A percentile compares a stretch with the other conserved stretches of the same genome.
Conservation (phyloP, 2,888 invertebrate species). For the Nomada flava region DNA sequence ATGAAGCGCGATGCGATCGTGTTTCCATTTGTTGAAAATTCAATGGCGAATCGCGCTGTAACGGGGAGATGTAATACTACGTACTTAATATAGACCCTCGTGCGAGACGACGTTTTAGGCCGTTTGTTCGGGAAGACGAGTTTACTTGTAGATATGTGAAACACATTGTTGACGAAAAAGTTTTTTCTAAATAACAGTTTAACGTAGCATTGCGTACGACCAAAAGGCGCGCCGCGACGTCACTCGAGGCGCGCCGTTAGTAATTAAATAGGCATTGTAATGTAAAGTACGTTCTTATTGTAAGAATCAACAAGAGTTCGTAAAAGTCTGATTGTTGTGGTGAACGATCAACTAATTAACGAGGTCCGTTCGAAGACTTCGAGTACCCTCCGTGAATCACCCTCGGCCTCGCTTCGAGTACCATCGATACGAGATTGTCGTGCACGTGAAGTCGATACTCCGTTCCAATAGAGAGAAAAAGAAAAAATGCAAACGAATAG, state of each 20-base stretch:
- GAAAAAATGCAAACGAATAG: neutral
- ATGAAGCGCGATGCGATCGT: conserved; percentile 18
- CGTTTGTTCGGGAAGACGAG: conserved; percentile 72
- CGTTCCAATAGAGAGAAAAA: conserved; percentile 15
- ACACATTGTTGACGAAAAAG: conserved; percentile 79
- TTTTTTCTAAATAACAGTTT: conserved; percentile 82
- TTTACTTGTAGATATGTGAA: conserved; percentile 80
- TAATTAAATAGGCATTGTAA: conserved; percentile 77
- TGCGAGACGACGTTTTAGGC: conserved; percentile 67
- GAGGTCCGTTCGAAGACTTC: conserved; percentile 69
- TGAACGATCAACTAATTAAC: conserved; percentile 58
- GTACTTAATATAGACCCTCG: conserved; percentile 49
- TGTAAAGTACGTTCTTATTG: conserved; percentile 80
- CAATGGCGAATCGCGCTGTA: conserved; percentile 34
- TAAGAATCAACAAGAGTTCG: conserved; percentile 75
- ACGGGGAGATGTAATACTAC: conserved; percentile 35
- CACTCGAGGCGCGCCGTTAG: conserved; percentile 77
- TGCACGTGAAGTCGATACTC: conserved; percentile 19
- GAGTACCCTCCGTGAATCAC: conserved; percentile 41
- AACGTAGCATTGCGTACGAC: conserved; percentile 83
- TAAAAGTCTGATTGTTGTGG: conserved; percentile 77
- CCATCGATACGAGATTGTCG: neutral
- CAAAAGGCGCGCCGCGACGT: conserved; percentile 78
- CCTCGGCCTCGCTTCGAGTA: conserved; percentile 16
- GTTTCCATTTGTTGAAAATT: neutral